These are phyloP conservation scores for Thymelicus acteon DNA, from an alignment of 2,888 invertebrate genomes.

Conservation along the genomic window DNA sequence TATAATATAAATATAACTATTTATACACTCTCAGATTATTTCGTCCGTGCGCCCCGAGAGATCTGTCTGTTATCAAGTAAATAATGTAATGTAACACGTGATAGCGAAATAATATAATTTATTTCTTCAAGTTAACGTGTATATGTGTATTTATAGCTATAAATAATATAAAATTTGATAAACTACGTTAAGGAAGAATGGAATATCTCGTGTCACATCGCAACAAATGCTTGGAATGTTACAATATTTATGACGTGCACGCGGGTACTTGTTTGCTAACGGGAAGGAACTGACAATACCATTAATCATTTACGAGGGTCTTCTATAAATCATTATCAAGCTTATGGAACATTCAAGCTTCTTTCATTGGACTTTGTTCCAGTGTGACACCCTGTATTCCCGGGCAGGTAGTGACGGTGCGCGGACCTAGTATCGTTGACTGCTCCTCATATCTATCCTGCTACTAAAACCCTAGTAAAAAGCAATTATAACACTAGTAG, in stretches of 20 bases:
- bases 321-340: background rate
- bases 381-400: constrained; percentile 29
- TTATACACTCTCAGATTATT: constrained; percentile 26
- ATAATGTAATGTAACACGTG: constrained; percentile 68
- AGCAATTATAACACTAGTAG: constrained; percentile 18
- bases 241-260: background rate
- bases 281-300: constrained; percentile 1
- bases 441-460: constrained; percentile 42
- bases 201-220: constrained; percentile 40
- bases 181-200: constrained; percentile 61
- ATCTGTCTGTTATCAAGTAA: constrained; percentile 74
- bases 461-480: constrained; percentile 13
- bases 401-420: constrained; percentile 71
- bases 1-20: background rate
- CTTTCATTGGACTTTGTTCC: constrained; percentile 8
- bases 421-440: constrained; percentile 53
- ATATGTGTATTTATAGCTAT: constrained; percentile 76
- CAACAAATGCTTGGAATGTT: constrained; percentile 8
- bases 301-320: background rate
- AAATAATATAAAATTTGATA: constrained; percentile 60
- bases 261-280: background rate
- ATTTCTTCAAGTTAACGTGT: constrained; percentile 72
- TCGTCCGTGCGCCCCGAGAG: constrained; percentile 59
- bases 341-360: background rate
- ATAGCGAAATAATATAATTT: constrained; percentile 61